Base-by-base conservation (phyloP, 2,888 invertebrate species). In the Pheosia gnoma region DNA sequence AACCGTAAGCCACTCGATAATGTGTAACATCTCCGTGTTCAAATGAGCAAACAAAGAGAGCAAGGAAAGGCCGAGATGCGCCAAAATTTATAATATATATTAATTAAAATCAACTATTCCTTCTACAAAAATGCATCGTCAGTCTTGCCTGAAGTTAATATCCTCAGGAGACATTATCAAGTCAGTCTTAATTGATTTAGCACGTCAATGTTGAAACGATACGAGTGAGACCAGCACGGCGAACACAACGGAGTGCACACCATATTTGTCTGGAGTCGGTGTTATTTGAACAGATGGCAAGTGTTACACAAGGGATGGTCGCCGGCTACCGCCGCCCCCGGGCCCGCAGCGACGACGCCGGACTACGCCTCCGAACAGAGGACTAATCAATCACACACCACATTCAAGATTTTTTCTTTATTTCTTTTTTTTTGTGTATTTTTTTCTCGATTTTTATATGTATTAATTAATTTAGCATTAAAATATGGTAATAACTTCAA, bases 381-480 rank as follows among this genome's bases (percentile, higher is more conserved):
- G 89, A 87, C 86, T 84, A 88, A 90, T 87, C 90, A 91, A 93
- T 93, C 88, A 93, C 90, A 91, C 92, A 91, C 87, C 88, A 88
- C 89, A 86, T 90, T 90, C 84, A 90, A 90, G 87, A 90, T 88
- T 90, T 92, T 89, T 88, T 82, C 83, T 93, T 93, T 93, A 92
- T 92, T 94, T 90, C 89, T 87, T 88, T 93, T 91, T 91, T 91
- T 91, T 91, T 80, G 70, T 87, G 79, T 83, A 75, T 80, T 79
- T 76, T 84, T 88, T 85, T 85, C 77, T 85, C 82, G 80, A 78
- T 85, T 90, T 88, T 86, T 86, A 79, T 76, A 83, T 83, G 86
- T 89, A 87, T 91, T 84, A 78, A 86, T 92, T 90, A 91, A 90
- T 94, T 94, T 94, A 94, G 94, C 91, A 91, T 94, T 93, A 94